phyloP scores from a whole-genome alignment of 2,888 invertebrate species.

The Anarsia innoxiella region DNA sequence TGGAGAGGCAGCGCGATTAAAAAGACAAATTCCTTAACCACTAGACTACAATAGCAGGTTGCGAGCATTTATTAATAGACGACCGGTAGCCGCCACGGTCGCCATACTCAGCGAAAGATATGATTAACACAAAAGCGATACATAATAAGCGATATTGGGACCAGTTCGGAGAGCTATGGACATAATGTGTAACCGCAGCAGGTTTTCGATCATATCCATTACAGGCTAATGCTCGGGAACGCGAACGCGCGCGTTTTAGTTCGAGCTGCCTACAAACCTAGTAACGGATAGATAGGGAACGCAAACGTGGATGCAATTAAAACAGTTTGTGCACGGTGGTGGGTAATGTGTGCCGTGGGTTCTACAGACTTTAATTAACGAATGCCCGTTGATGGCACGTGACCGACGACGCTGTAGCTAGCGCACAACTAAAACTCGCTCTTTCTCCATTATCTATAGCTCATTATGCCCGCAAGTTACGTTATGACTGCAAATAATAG shows the following conservation, averaged over 20 bases:
- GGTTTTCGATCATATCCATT: slow-evolving; percentile 57
- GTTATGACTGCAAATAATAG: slow-evolving; percentile 7
- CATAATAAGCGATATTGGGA: slow-evolving; percentile 71
- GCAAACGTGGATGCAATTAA: slow-evolving; percentile 12
- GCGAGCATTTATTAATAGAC: slow-evolving; percentile 71
- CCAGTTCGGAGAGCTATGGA: slow-evolving; percentile 60
- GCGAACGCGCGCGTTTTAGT: slow-evolving; percentile 39
- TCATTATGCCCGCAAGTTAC: slow-evolving; percentile 3
- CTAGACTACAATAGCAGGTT: slow-evolving; percentile 69
- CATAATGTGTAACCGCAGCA: slow-evolving; percentile 54
- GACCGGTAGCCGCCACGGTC: slow-evolving; percentile 62
- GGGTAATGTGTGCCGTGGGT: slow-evolving; percentile 21
- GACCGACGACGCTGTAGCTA: slow-evolving; percentile 23
- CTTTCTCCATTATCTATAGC: slow-evolving; percentile 19
- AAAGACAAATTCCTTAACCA: slow-evolving; percentile 73
- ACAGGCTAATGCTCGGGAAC: slow-evolving; percentile 38
- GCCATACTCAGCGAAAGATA: slow-evolving; percentile 67
- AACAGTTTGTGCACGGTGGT: slow-evolving; percentile 9
- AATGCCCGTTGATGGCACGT: slow-evolving; percentile 32
- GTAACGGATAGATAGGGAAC: slow-evolving; percentile 8
- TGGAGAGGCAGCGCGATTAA: slow-evolving; percentile 63
- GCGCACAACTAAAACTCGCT: slow-evolving; percentile 20
- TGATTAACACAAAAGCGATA: slow-evolving; percentile 72
- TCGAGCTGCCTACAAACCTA: slow-evolving; percentile 18
- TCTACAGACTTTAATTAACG: slow-evolving; percentile 31